Conservation (phyloP, 1,140 invertebrate genomes). For the Mamestra configurata region DNA sequence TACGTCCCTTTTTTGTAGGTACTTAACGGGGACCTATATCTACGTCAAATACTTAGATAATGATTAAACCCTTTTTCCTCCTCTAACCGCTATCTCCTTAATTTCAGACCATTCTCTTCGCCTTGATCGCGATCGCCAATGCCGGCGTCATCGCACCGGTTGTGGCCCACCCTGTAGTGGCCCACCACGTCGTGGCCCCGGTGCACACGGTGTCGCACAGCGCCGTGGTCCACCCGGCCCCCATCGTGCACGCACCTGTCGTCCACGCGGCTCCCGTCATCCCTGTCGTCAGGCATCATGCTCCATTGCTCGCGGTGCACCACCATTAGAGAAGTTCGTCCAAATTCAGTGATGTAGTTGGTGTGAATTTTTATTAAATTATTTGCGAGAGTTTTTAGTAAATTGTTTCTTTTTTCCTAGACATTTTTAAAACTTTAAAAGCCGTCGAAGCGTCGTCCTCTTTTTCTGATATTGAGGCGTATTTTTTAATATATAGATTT, state of each 20-base stretch:
- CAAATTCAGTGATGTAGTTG: constrained; percentile 9
- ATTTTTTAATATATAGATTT: no score
- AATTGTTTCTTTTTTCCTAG: not conserved
- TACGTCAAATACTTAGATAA: no score
- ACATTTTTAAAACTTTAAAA: not conserved
- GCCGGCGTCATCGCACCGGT: constrained; percentile 78
- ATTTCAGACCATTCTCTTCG: constrained; percentile 74
- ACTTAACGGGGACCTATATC: no score
- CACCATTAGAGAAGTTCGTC: constrained; percentile 59
- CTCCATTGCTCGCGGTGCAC: constrained; percentile 72
- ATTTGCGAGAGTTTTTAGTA: constrained; percentile 1
- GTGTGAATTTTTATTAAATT: constrained; percentile 34
- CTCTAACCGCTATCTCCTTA: constrained; percentile 33
- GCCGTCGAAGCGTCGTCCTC: no score
- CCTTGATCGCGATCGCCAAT: constrained; percentile 70
- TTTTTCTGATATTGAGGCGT: no score
- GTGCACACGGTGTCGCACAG: constrained; percentile 54
- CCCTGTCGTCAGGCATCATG: constrained; percentile 68
- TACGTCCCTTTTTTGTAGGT: no score
- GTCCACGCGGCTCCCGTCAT: constrained; percentile 69
- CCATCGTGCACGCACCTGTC: constrained; percentile 63
- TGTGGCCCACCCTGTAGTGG: constrained; percentile 57
- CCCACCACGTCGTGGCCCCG: constrained; percentile 67
- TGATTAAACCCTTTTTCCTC: no score
- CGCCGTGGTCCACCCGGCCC: constrained; percentile 45